These are phyloP conservation scores for Hymenopus coronatus DNA, from an alignment of 2,888 invertebrate species.

Conservation along the genomic window DNA sequence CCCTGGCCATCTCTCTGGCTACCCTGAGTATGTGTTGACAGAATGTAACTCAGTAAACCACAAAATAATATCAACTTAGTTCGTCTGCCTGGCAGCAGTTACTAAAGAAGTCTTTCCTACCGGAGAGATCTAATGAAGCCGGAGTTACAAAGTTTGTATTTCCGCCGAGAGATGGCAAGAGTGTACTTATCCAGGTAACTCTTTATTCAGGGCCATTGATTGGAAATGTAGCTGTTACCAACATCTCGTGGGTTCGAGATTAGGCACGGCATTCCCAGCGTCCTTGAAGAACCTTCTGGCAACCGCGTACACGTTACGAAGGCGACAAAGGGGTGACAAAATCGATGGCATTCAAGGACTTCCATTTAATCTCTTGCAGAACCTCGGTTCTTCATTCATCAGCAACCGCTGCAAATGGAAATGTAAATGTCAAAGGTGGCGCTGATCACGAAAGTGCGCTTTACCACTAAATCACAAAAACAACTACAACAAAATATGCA, in stretches of 20 bases:
- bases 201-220: neutral
- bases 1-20: no score
- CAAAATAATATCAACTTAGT: no score
- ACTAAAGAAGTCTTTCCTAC: no score
- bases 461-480: neutral
- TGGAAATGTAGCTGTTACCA: neutral
- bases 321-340: neutral
- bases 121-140: neutral
- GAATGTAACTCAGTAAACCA: no score
- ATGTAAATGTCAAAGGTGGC: neutral
- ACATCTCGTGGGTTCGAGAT: neutral
- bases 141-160: neutral
- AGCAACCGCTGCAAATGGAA: neutral
- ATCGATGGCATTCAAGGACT: neutral
- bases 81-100: no score
- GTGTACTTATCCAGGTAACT: neutral
- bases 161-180: neutral
- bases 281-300: neutral
- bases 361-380: neutral
- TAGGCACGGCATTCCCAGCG: neutral
- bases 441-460: neutral
- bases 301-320: neutral
- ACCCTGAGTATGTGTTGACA: no score
- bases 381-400: neutral
- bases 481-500: neutral